Evolutionary conservation across 2,113 vertebrate species (phyloP), one percentile per base, ranked within the genome.

Genomic region (Labeo rohita): DNA sequence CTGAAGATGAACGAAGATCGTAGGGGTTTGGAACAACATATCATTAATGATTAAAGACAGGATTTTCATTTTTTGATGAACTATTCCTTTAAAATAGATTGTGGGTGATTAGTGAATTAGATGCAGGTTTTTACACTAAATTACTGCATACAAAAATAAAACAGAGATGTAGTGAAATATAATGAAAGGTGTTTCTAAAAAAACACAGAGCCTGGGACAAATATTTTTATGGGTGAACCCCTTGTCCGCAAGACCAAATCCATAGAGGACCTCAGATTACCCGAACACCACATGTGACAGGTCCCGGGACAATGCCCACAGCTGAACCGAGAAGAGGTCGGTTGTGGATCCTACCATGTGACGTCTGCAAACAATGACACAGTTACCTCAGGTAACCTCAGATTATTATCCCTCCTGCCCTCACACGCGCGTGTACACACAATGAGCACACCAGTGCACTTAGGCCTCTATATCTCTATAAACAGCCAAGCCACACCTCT

Each of bases 361-460:
- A 65, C 11, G 13, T 80, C 56, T 65, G 43, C n/a, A 65, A 65
- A 80, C 59, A 63, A 34, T 47, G 39, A 49, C 21, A 65, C 43
- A 15, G 21, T 76, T 66, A 75, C 73, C 72, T 86, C 47, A 76
- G 68, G 54, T 74, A 72, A 61, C 77, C 36, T 39, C 74, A 52
- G 23, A 49, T 28, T 76, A 84, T 76, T 77, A 56, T n/a, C 72
- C 54, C 43, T 47, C 16, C 8, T 21, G 61, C 15, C 45, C 72
- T 36, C 2, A 65, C 43, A 45, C 50, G 63, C 13, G n/a, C 21
- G 34, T 18, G 34, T 18, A 76, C 39, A 50, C 23, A 80, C 45
- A 80, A 47, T 50, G 11, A 54, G 28, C 45, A 74, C n/a, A 43
- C 18, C 36, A 16, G 12, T 65, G 74, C 39, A 76, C 43, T 66